Evolutionary conservation across 2,888 invertebrate genomes (phyloP).

Genomic region (Lydus trimaculatus): DNA sequence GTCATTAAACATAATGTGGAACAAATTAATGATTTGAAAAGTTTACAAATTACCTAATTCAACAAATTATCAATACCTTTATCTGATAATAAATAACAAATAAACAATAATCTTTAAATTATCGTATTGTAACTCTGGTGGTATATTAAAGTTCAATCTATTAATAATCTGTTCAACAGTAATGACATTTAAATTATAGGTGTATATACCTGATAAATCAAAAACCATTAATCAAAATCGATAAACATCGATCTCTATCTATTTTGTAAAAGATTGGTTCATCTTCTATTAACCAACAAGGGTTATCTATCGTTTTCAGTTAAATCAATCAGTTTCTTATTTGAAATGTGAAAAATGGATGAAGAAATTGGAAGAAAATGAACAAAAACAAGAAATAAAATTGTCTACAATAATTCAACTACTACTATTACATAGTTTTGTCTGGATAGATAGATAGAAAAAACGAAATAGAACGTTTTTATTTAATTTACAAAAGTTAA

Average conservation of each 20-base stretch:
- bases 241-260: background rate
- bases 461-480: background rate
- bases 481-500: background rate
- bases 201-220: background rate
- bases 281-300: background rate
- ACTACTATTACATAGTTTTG: background rate
- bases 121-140: background rate
- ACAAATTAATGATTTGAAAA: slow-evolving; percentile 4
- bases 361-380: background rate
- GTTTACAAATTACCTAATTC: background rate
- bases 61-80: background rate
- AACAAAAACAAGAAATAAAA: background rate
- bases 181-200: background rate
- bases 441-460: no score
- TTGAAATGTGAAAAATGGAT: background rate
- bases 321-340: background rate
- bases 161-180: background rate
- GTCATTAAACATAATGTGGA: slow-evolving; percentile 5
- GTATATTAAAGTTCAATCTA: background rate
- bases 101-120: background rate
- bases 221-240: background rate
- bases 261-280: background rate
- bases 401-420: background rate
- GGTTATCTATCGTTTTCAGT: background rate
- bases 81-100: background rate